Evolutionary conservation across 2,113 vertebrate species (phyloP).

Genomic region (Eretmochelys imbricata): DNA sequence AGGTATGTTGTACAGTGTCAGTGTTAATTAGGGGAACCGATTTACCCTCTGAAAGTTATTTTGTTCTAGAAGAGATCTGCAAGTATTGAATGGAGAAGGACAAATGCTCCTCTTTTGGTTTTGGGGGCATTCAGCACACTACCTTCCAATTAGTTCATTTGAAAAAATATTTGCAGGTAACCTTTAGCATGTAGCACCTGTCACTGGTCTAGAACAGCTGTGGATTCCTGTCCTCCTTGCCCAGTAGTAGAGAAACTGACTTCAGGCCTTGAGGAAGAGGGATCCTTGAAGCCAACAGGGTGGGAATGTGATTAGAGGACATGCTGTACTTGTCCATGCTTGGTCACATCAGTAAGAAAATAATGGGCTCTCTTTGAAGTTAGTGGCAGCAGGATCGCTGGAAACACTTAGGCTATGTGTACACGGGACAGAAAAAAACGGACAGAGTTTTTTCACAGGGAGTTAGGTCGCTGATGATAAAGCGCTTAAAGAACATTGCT

Average conservation of each 20-base stretch:
- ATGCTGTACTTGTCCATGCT: background rate
- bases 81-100: background rate
- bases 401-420: background rate
- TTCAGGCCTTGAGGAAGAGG: background rate
- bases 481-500: too few species aligned
- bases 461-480: too few species aligned
- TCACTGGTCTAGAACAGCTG: accelerated
- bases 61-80: slow-evolving; percentile 51
- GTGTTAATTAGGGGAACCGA: background rate
- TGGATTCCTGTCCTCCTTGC: background rate
- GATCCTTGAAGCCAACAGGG: background rate
- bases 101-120: background rate
- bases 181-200: background rate
- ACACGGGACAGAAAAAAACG: too few species aligned
- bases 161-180: background rate
- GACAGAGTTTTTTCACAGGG: too few species aligned
- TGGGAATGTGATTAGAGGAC: background rate
- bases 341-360: background rate
- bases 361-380: background rate
- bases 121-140: background rate
- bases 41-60: slow-evolving; percentile 51
- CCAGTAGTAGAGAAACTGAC: background rate
- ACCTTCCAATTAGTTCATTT: background rate
- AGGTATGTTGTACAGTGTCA: background rate
- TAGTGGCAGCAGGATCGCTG: background rate